These are phyloP conservation scores for Procambarus clarkii DNA, from an alignment of 1,140 invertebrate species.

Conservation along the genomic window DNA sequence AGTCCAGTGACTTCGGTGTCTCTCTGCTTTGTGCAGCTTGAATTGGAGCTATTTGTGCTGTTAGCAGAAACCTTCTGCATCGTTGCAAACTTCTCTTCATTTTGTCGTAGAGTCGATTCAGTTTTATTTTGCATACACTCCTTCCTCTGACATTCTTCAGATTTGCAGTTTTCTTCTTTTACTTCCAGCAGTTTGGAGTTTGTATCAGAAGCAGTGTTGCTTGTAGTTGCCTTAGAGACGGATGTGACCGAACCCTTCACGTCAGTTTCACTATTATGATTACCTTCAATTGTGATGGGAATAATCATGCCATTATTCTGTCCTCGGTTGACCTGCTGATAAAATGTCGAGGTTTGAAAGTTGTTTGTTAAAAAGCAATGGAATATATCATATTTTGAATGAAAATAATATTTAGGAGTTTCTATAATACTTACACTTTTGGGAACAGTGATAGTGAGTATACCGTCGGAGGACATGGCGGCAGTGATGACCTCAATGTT, in stretches of 20 bases:
- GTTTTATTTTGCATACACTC: background rate
- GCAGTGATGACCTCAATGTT: background rate
- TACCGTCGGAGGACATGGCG: conserved; percentile 23
- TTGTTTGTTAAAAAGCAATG: background rate
- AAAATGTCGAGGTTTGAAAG: background rate
- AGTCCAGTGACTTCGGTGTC: conserved; percentile 7
- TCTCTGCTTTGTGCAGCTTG: conserved; percentile 10
- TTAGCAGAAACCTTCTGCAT: background rate
- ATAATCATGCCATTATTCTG: background rate
- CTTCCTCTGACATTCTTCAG: background rate
- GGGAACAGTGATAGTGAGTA: conserved; percentile 20
- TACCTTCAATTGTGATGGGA: background rate
- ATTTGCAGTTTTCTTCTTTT: background rate
- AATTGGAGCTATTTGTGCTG: background rate
- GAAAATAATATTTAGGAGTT: background rate
- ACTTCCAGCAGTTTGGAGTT: background rate
- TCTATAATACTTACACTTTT: background rate
- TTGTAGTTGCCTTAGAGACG: background rate
- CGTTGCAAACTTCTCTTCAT: background rate
- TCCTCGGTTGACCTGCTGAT: background rate
- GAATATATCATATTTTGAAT: background rate
- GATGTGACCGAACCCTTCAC: background rate
- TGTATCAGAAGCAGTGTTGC: background rate
- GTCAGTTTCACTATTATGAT: background rate
- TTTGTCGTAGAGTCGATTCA: background rate